phyloP scores from a whole-genome alignment of 2,888 invertebrate species.

The Anorthoa munda region DNA sequence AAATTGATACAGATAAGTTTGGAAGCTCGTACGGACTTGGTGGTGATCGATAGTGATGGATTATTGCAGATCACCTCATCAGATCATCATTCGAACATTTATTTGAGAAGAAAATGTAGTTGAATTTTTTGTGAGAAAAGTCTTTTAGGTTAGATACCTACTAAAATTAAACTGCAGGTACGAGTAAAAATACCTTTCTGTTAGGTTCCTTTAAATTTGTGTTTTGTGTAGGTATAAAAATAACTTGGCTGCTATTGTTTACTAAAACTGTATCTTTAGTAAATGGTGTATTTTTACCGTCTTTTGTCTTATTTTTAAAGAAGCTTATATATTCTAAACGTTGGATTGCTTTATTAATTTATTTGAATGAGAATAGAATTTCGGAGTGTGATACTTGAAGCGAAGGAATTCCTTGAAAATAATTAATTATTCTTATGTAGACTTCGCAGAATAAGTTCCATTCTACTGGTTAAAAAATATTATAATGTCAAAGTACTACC shows the following conservation, averaged over 20 bases:
- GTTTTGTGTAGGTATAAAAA: too few species aligned
- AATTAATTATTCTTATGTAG: constrained; percentile 15
- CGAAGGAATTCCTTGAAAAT: constrained; percentile 7
- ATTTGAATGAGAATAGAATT: constrained; percentile 20
- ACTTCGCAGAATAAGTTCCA: constrained; percentile 13
- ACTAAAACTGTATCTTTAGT: neutral
- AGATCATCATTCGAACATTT: too few species aligned
- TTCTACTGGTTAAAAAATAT: constrained; percentile 30
- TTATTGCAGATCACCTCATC: too few species aligned
- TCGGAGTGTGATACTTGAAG: constrained; percentile 10
- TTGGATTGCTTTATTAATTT: constrained; percentile 1
- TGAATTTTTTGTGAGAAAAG: too few species aligned
- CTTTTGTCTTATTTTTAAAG: constrained; percentile 2
- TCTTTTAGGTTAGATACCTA: too few species aligned
- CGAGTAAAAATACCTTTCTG: too few species aligned
- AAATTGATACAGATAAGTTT: too few species aligned
- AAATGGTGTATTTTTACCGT: neutral
- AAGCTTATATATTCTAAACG: constrained; percentile 3
- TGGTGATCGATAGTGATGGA: too few species aligned
- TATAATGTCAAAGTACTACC: constrained; percentile 44
- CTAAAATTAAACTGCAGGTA: too few species aligned
- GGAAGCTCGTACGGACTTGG: too few species aligned
- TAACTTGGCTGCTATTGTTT: neutral
- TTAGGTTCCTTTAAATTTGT: too few species aligned
- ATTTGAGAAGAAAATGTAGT: too few species aligned